phyloP scores from a whole-genome alignment of 2,113 vertebrate species.

The Lepisosteus oculatus region DNA sequence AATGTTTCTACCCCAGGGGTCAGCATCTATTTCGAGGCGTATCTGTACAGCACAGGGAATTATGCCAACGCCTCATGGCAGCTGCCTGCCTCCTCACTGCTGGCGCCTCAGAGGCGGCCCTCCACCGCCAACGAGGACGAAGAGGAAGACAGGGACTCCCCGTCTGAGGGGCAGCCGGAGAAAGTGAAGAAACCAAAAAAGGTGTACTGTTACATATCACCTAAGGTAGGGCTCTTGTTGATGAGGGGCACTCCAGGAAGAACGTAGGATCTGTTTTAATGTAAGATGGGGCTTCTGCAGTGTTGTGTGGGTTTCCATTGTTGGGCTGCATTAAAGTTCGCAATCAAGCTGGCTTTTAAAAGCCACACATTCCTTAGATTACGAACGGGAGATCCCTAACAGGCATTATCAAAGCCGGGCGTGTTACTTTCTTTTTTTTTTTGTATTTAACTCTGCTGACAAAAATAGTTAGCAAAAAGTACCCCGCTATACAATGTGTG shows the following conservation, averaged over 20 bases:
- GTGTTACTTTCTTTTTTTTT: not conserved
- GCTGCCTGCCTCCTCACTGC: slow-evolving; percentile 74
- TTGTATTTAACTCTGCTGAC: no score
- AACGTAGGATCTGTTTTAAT: not conserved
- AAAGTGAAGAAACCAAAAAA: slow-evolving; percentile 99
- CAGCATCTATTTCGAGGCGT: slow-evolving; percentile 96
- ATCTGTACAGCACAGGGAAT: slow-evolving; percentile 86
- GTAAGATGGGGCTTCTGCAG: no score
- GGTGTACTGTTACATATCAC: slow-evolving; percentile 97
- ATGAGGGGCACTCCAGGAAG: not conserved
- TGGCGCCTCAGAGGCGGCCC: slow-evolving; percentile 80
- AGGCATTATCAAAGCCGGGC: no score
- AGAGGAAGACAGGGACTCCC: slow-evolving; percentile 70
- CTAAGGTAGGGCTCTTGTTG: slow-evolving; percentile 74
- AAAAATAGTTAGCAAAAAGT: no score
- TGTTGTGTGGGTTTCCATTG: no score
- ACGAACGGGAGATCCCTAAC: no score
- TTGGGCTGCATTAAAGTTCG: no score
- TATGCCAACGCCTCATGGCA: slow-evolving; percentile 84
- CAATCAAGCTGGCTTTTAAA: no score
- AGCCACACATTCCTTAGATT: not conserved
- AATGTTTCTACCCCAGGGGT: slow-evolving; percentile 94
- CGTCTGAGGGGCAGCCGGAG: slow-evolving; percentile 82
- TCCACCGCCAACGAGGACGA: slow-evolving; percentile 86
- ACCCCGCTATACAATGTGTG: no score